Conservation (phyloP, 2,113 vertebrate genomes). For the Catagonus wagneri region DNA sequence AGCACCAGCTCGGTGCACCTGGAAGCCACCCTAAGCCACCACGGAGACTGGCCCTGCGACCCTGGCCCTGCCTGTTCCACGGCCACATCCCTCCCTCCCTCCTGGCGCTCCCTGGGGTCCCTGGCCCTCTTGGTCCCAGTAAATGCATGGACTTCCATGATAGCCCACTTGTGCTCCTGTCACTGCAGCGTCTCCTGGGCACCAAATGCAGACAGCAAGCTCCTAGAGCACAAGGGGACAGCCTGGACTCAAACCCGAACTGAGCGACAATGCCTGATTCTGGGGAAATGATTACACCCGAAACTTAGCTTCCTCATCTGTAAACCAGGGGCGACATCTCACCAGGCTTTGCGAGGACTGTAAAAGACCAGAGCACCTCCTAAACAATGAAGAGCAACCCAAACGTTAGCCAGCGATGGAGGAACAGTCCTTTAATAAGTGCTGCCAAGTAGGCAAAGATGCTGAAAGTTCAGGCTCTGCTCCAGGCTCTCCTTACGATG, state of each 20-base stretch:
- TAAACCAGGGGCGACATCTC: not conserved
- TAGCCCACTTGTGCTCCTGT: not conserved
- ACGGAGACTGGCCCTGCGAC: too few species aligned
- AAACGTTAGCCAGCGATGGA: accelerated
- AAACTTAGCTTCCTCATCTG: not conserved
- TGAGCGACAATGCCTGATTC: accelerated
- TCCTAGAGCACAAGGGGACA: too few species aligned
- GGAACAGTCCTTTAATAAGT: not conserved
- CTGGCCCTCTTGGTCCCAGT: accelerated
- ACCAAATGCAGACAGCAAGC: accelerated
- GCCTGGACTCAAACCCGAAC: not conserved
- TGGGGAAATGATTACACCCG: not conserved
- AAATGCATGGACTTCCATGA: too few species aligned
- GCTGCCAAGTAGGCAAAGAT: not conserved
- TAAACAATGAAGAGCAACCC: not conserved
- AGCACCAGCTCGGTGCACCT: accelerated
- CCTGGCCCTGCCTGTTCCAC: not conserved
- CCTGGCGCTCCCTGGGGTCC: not conserved
- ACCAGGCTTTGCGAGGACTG: not conserved
- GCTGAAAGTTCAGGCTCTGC: not conserved
- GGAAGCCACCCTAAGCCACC: not conserved
- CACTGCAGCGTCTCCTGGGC: accelerated
- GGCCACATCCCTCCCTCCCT: accelerated
- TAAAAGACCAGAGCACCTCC: accelerated
- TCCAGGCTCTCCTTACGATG: accelerated